Base-by-base conservation (phyloP, 2,888 invertebrate genomes). In the Hyposoter didymator region DNA sequence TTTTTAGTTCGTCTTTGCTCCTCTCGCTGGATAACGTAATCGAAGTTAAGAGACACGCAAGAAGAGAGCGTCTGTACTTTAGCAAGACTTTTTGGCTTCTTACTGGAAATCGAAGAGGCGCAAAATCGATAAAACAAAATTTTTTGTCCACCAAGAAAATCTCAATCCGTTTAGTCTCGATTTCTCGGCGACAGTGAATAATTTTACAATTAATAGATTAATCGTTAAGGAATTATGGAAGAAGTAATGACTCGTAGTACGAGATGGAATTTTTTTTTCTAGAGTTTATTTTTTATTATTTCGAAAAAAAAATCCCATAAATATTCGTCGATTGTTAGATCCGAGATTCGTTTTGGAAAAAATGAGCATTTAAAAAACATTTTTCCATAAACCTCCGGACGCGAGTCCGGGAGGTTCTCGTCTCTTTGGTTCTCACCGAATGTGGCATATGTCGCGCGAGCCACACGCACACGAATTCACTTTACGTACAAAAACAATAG, bases 1-100 rank as follows among this genome's bases (percentile, higher is more conserved):
- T 1, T 22, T 43, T 35, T 14, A 14, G 19, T 59, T 62, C 70
- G n/a, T 49, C 22, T 66, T 35, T 59, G 35, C 70, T 52, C 59
- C 55, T 45, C 28, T 47, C 59, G 64, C 83, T 79, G 55, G 47
- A 81, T 87, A 88, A 87, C 88, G 88, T 84, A 85, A 84, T 70
- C 85, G 76, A 84, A 87, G 87, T 76, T 82, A 87, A 86, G 88
- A 88, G 85, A 87, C 87, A 89, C 88, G 88, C 87, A 86, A 87
- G 89, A 89, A 88, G 88, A 89, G 89, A 88, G 76, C 78, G 85
- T 85, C 74, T 52, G 19, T 66, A 32, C 43, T 32, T 45, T 45
- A 49, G 62, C 47, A 47, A 70, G 49, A 47, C 19, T 67, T 49
- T 6, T 78, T 10, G 69, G 74, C 62, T 75, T 62, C 62, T 59